Evolutionary conservation across 2,113 vertebrate genomes (phyloP).

Genomic region (Callaeas wilsoni): DNA sequence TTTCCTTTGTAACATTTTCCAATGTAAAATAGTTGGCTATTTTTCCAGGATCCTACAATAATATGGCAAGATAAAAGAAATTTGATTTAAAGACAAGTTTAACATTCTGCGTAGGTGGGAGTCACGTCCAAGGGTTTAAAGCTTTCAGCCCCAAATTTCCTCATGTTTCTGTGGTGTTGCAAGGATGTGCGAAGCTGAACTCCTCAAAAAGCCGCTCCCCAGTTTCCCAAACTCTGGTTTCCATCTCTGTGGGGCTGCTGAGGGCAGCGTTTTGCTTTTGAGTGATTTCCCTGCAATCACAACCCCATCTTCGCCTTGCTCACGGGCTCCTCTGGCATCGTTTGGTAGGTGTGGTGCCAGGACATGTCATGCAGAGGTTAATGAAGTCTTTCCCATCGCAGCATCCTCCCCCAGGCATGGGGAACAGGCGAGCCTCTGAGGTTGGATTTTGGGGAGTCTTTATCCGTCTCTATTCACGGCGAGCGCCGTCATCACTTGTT

Average conservation of each 20-base stretch:
- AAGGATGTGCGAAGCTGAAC: background rate
- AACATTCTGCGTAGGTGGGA: background rate
- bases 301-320: background rate
- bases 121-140: accelerated
- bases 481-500: background rate
- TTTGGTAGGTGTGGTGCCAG: background rate
- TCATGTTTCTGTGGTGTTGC: background rate
- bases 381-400: background rate
- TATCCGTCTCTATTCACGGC: accelerated
- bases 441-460: background rate
- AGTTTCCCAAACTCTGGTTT: background rate
- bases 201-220: accelerated
- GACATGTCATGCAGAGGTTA: background rate
- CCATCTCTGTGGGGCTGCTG: background rate
- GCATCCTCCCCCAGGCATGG: background rate
- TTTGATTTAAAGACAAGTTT: background rate
- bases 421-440: background rate
- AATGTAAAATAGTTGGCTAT: background rate
- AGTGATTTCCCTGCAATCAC: background rate
- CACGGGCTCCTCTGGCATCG: accelerated
- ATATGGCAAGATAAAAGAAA: background rate
- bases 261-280: background rate
- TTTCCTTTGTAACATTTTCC: background rate
- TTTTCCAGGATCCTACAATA: background rate
- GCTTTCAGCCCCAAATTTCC: background rate